phyloP scores from a whole-genome alignment of 1,140 invertebrate genomes.

The Globodera ellingtonae region DNA sequence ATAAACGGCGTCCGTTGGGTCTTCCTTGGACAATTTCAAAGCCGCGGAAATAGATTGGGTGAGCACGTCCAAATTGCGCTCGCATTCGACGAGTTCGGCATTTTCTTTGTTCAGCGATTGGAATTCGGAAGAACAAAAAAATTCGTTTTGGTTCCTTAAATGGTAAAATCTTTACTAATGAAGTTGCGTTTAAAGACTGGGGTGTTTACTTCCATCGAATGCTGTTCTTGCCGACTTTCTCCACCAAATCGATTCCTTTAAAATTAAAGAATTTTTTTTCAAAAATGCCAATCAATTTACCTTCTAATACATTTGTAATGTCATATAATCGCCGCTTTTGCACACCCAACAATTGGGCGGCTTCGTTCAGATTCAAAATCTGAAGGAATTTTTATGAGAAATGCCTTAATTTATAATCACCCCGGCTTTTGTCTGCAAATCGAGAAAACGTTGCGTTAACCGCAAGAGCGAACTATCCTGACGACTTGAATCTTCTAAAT shows the following conservation, averaged over 20 bases:
- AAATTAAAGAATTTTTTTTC: background rate
- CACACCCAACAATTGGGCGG: conserved; percentile 54
- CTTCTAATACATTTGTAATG: conserved; percentile 71
- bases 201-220: conserved; percentile 58
- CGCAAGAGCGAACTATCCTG: conserved; percentile 58
- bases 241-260: conserved; percentile 69
- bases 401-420: background rate
- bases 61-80: conserved; percentile 47
- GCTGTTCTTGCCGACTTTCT: conserved; percentile 70
- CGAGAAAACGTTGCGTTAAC: conserved; percentile 58
- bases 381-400: conserved; percentile 13
- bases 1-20: conserved; percentile 58
- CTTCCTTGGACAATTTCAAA: conserved; percentile 54
- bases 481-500: conserved; percentile 32
- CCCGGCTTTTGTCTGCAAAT: conserved; percentile 41
- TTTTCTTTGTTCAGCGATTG: conserved; percentile 46
- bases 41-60: conserved; percentile 42
- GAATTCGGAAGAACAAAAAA: conserved; percentile 40
- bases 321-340: conserved; percentile 69
- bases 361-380: conserved; percentile 63
- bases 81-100: conserved; percentile 40
- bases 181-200: conserved; percentile 31
- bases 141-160: conserved; percentile 38
- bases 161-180: background rate
- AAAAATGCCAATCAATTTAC: background rate